Evolutionary conservation across 2,113 vertebrate genomes (phyloP), one percentile per base, ranked within the genome.

Genomic region (Lophochroa leadbeateri): DNA sequence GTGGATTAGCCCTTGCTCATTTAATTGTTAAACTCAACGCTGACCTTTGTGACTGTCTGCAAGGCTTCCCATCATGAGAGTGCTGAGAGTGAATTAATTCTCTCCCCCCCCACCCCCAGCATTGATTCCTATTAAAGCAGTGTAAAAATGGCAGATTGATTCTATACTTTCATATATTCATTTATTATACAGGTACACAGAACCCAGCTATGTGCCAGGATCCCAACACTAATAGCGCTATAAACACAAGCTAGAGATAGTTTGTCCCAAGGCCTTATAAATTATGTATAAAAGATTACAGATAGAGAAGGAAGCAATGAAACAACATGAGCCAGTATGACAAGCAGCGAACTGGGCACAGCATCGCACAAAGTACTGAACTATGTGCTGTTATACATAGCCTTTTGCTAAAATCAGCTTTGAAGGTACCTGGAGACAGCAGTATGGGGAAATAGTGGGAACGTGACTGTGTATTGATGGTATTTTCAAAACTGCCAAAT

Each of bases 11-110:
- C 29, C 44, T 69, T 4, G 67, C 55, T 95, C 43, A 5, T 82
- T 67, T 70, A 95, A 82, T 92, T 94, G 87, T 89, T 91, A 87
- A 93, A 78, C 29, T n/a, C 74, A 44, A 82, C 57, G 74, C 31
- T 43, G 53, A 91, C 74, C 90, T 94, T 68, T 81, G 72, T 31
- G 77, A 50, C 43, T 46, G 64, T 47, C 64, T 37, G 55, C 72
- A 41, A 58, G 60, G 55, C 69, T 94, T 61, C 77, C 50, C 52
- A 78, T 31, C n/a, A 57, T 7, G 10, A 46, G 41, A n/a, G 43
- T 15, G 29, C 2, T 9, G 53, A 78, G 49, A 21, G 33, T 10
- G 29, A 61, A 33, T 53, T 46, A 20, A 6, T 58, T 55, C 20
- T 37, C 35, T 14, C 14, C 29, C 5, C 4, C 23, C 24, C n/a